Evolutionary conservation across 2,113 vertebrate genomes (phyloP), one percentile per base, ranked within the genome.

Genomic region (Rhizomys pruinosus): DNA sequence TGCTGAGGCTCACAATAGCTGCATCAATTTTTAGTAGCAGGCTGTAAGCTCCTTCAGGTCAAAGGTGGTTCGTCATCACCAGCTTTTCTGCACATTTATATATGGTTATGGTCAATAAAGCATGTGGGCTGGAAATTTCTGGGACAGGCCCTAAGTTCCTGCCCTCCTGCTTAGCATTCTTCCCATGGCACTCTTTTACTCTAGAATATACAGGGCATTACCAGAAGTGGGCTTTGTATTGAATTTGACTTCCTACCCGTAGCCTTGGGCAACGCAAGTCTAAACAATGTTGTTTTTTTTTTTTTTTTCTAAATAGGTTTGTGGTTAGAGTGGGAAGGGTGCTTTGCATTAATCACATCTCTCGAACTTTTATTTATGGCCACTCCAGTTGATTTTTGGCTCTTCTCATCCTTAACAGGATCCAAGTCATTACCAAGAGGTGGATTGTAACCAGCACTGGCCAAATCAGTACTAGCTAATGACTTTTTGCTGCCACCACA

Each of bases 391-490:
- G 88, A 84, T 19, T 93, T 90, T 91, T 94, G 91, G 88, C 86
- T 95, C 44, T 80, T 85, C 47, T 95, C 29, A 91, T 93, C 94
- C 78, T 85, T 91, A 90, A 80, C 52, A 73, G 89, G 87, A 95
- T 95, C 79, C 86, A 89, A 89, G 39, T 88, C 15, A 13, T 89
- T 89, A 89, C 82, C 39, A 92, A 80, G 72, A 74, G 73, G 27
- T 91, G 71, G 66, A 76, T 87, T 96, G 68, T 80, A 91, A 94
- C 86, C 90, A 95, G 84, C 82, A 80, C 32, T 89, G 86, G 96
- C 96, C 93, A 97, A 93, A 89, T 93, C 61, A 92, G 84, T 52
- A 90, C 85, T 57, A 94, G 74, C 86, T 97, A 97, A 95, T 97
- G 95, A 94, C 86, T 95, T 97, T 95, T 89, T 87, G 88, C 55